These are phyloP conservation scores for Setipinna tenuifilis DNA, from an alignment of 2,797 vertebrate genomes.

Conservation along the genomic window DNA sequence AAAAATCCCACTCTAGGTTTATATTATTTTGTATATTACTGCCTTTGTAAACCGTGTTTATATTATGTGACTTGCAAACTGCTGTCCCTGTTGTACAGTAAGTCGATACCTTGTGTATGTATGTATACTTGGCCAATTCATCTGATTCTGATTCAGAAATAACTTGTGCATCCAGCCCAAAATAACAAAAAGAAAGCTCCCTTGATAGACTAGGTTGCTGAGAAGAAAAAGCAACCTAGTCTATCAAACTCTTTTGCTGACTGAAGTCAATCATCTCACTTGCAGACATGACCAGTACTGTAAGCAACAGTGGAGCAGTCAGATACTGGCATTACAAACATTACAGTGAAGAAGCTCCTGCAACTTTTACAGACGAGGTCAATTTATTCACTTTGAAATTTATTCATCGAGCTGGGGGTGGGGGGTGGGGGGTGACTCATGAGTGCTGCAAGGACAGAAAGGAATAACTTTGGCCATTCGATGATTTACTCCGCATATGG, in stretches of 20 bases:
- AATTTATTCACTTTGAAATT: not conserved
- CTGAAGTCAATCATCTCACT: not conserved
- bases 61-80: too few relatives aligned
- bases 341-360: not conserved
- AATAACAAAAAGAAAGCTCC: too few relatives aligned
- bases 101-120: too few relatives aligned
- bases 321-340: not conserved
- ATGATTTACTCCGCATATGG: not conserved
- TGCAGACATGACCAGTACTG: not conserved
- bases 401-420: not conserved
- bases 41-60: too few relatives aligned
- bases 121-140: too few relatives aligned
- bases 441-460: not conserved
- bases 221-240: not conserved
- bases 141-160: too few relatives aligned
- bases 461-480: not conserved
- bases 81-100: too few relatives aligned
- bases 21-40: too few relatives aligned
- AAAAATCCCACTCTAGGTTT: too few relatives aligned
- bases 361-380: not conserved
- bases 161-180: not conserved
- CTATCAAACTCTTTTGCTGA: not conserved
- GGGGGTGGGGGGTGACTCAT: not conserved
- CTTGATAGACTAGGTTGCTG: too few relatives aligned
- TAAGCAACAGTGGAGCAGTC: not conserved